Evolutionary conservation across 2,113 vertebrate species (phyloP), one percentile per base, ranked within the genome.

Genomic region (Mobula birostris): DNA sequence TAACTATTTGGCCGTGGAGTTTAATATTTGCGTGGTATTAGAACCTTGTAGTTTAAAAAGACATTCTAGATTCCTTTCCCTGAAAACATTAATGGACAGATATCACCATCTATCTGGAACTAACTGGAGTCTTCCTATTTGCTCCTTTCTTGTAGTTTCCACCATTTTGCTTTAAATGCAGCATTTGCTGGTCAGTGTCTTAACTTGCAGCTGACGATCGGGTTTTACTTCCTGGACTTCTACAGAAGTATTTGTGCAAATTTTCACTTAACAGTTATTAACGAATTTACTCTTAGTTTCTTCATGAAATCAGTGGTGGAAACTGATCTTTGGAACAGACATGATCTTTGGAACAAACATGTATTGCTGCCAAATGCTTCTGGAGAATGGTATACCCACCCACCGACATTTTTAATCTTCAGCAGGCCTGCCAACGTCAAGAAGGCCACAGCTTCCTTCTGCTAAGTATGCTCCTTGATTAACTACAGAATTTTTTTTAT

Each of bases 281-380:
- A n/a, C 85, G 15, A 88, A 66, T 90, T 88, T 66, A 32, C 58
- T 88, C 72, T 74, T 15, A 74, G 12, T 72, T 72, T 72, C 70
- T 63, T 63, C 15, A n/a, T 63, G 29, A 85, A n/a, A n/a, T 32
- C 27, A 63, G 56, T 61, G 27, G 58, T 88, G 58, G 61, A 88
- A 88, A 88, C 85, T 32, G 61, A 32, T 63, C 14, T 48, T 66
- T n/a, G 32, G 61, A 90, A 32, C 61, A 90, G 32, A 12, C 63
- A 90, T 66, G 48, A 32, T 63, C 14, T 48, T 66, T n/a, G 32
- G 61, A 90, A 32, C 61, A 90, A 66, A 12, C 63, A 90, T 66
- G 48, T 48, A 29, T 66, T 90, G 85, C 29, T 90, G 85, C 61
- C 85, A 90, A 66, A 90, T 90, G 29, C 66, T 88, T 88, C 6